Base-by-base conservation (phyloP, 2,888 invertebrate species). In the Frankliniella fusca region DNA sequence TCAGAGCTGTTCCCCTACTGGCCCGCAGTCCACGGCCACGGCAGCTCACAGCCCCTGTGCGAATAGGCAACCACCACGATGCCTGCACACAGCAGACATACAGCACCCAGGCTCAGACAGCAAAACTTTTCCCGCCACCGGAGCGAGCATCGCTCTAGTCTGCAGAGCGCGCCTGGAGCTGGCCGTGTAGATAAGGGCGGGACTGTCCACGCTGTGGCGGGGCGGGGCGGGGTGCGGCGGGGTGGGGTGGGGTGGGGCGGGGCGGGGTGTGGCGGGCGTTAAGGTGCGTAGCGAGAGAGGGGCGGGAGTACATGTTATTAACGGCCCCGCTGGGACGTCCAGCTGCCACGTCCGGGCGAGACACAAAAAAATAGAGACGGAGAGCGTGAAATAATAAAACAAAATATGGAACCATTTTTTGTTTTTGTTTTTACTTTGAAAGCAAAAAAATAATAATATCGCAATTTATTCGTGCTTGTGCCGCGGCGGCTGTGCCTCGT, bases 301-400 rank as follows among this genome's bases (percentile, higher is more conserved):
- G 70, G 23, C 9, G 8, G 18, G 65, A 9, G 65, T 65, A n/a
- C n/a, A 23, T 70, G 70, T 70, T 70, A 70, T 70, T 70, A 70
- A 70, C 70, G 70, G 70, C 70, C 0, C 70, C 70, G 70, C n/a
- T 70, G 70, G 70, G 70, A 70, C 70, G 70, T 70, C 70, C 70
- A 23, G 23, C 70, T 70, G 70, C 70, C 70, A 70, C 70, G 70
- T 70, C 70, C 70, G 70, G 3, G 70, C 23, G 23, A 23, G 70
- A 70, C 5, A 54, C 11, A 54, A 54, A 18, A 54, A 54, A 54
- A 15, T 5, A 54, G 18, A 54, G 18, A 54, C 1, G 1, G 18
- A 70, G 23, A 70, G 70, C 23, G n/a, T 7, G 70, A 70, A 70
- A 70, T n/a, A 70, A 70, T 23, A 70, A 70, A n/a, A 70, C 38